Conservation (phyloP, 2,888 invertebrate genomes). For the Macropis europaea region DNA sequence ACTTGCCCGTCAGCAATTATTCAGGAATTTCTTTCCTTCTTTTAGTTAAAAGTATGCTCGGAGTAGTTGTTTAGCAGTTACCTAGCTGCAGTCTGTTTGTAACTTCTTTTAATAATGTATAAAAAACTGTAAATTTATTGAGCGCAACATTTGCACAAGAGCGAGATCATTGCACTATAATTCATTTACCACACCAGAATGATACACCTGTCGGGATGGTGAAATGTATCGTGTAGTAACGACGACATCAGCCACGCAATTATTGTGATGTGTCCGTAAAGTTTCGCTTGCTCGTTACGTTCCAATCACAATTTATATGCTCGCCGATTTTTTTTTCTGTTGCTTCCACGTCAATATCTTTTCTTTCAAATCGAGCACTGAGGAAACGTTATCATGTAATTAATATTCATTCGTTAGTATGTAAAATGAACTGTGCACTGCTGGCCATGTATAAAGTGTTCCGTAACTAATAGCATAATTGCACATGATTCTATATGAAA, state of each 20-base stretch:
- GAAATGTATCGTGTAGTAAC: constrained; percentile 52
- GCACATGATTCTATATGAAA: no score
- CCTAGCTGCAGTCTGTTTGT: constrained; percentile 76
- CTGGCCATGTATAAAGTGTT: not conserved
- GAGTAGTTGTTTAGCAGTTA: constrained; percentile 76
- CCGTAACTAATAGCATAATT: no score
- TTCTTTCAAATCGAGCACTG: constrained; percentile 91
- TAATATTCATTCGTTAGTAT: not conserved
- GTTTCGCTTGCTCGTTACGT: constrained; percentile 50
- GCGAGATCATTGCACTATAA: constrained; percentile 76
- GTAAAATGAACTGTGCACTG: not conserved
- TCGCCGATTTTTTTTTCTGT: constrained; percentile 83
- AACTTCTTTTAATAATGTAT: constrained; percentile 69
- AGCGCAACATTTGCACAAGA: constrained; percentile 74
- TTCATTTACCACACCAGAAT: constrained; percentile 52
- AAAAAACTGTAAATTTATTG: constrained; percentile 77
- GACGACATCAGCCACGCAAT: constrained; percentile 39
- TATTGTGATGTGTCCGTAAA: constrained; percentile 45
- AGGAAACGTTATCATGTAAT: constrained; percentile 69
- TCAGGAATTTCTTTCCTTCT: constrained; percentile 45
- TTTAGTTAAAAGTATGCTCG: constrained; percentile 15
- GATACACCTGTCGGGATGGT: constrained; percentile 44
- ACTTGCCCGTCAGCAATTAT: constrained; percentile 63
- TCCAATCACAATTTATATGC: constrained; percentile 68
- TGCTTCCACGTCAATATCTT: constrained; percentile 93